Conservation (phyloP, 2,113 vertebrate genomes). For the Dolichallabes microphthalmus region DNA sequence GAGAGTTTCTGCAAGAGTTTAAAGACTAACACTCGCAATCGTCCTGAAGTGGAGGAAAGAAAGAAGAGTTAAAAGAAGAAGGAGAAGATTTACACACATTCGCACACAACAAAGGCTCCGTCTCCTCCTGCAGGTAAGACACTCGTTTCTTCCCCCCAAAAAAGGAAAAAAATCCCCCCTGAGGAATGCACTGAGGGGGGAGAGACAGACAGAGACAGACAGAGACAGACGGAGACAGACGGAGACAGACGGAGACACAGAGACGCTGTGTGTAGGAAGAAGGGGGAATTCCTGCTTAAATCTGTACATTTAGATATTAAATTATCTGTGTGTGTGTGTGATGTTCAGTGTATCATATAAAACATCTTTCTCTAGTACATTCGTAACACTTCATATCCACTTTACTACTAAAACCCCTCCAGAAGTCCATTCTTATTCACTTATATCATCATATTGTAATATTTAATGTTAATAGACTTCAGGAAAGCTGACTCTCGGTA, state of each 20-base stretch:
- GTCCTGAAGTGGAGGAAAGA: not conserved
- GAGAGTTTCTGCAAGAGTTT: not conserved
- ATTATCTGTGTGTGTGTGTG: not conserved
- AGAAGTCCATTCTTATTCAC: not conserved
- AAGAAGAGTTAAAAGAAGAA: not conserved
- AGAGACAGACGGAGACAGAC: not conserved
- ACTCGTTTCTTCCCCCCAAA: not conserved
- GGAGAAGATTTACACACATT: not conserved
- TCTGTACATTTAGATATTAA: not conserved
- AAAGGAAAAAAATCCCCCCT: slow-evolving; percentile 13
- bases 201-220: not conserved
- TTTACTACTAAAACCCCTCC: not conserved
- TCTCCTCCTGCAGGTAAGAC: slow-evolving; percentile 39
- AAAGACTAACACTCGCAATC: not conserved
- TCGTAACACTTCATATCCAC: too few species aligned
- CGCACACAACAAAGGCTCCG: not conserved
- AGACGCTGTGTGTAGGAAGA: not conserved
- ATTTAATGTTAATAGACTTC: not conserved
- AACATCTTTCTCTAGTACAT: not conserved
- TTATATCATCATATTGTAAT: not conserved
- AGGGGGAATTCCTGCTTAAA: not conserved
- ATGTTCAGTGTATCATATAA: not conserved
- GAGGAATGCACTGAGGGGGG: slow-evolving; percentile 23
- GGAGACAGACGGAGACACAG: not conserved
- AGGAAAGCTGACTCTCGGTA: not conserved